A percentile compares a stretch with the other conserved stretches of the same genome.
These are phyloP conservation scores for Metaphire vulgaris DNA, from an alignment of 1,140 invertebrate species.

Conservation along the genomic window DNA sequence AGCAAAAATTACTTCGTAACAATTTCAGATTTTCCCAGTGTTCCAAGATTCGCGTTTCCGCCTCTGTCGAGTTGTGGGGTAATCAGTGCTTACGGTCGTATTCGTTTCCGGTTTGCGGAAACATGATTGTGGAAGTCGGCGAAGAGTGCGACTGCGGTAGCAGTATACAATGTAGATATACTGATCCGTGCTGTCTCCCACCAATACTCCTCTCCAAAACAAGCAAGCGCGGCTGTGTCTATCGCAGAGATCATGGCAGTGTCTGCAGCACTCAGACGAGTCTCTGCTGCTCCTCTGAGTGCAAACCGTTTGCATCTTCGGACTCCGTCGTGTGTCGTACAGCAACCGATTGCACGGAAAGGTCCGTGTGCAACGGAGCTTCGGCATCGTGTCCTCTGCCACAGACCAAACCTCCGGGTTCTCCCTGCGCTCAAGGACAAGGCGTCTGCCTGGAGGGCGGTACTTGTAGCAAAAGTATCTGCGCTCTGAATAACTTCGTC, in stretches of 20 bases:
- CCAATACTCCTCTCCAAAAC: neutral
- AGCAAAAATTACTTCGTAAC: neutral
- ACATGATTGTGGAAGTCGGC: neutral
- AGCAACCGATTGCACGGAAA: neutral
- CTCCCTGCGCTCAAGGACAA: neutral
- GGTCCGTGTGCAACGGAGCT: neutral
- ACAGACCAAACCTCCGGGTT: neutral
- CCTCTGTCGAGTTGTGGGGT: neutral
- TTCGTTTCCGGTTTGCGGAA: neutral
- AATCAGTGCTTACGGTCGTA: neutral
- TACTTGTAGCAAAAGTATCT: neutral
- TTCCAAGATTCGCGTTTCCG: neutral
- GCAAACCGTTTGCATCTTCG: neutral
- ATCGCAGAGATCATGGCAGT: neutral
- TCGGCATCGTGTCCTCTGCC: neutral
- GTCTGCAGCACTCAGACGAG: neutral
- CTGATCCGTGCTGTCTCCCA: conserved; percentile 3
- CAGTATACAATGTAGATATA: neutral
- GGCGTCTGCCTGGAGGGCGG: neutral
- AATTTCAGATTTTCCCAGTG: neutral
- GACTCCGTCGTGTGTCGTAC: neutral
- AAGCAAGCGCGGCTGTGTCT: neutral
- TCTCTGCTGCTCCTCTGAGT: neutral
- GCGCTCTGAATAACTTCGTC: neutral
- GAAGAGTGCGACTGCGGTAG: conserved; percentile 12